Base-by-base conservation (phyloP, 2,888 invertebrate species). In the Lasius fuliginosus region DNA sequence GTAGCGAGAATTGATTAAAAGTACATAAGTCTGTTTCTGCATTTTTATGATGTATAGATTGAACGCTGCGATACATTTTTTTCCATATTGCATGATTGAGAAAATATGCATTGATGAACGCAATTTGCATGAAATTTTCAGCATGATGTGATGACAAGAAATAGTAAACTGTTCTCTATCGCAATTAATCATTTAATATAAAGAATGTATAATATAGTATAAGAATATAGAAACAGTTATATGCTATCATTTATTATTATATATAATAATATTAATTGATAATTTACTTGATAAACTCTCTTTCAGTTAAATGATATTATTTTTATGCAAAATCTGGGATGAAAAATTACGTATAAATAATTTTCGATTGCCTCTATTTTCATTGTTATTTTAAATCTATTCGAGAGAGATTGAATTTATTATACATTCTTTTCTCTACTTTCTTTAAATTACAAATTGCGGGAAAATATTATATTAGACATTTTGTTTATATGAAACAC, bases 41-140 rank as follows among this genome's bases (percentile, higher is more conserved):
- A 33, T 15, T 18, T 71, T 60, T 18, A 77, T 62, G 36, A 23
- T 53, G 11, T 40, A 3, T 42, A 42, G 3, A 58, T 58, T 53
- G 12, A 65, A 65, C 36, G 1, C 23, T 49, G 23, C 11, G 2
- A 30, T 9, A 30, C 27, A 27, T 53, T 42, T 42, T 75, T 42
- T 60, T 76, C 23, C 18, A 56, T 67, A 30, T 65, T 53, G 76
- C 76, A 67, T 56, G 76, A 40, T 40, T 53, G 58, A 40, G 11
- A 62, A 18, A 36, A 18, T 36, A 12, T 4, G 12, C 11, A 18
- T 40, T 11, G 27, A 67, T 30, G 2, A 56, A 27, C 1, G 53
- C n/a, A 49, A 11, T 33, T 33, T 69, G 68, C 76, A 67, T 77
- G 76, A 67, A 56, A 77, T n/a, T 42, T 67, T 65, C 75, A 67